phyloP scores from a whole-genome alignment of 2,797 vertebrate species.

The Pipistrellus pygmaeus region DNA sequence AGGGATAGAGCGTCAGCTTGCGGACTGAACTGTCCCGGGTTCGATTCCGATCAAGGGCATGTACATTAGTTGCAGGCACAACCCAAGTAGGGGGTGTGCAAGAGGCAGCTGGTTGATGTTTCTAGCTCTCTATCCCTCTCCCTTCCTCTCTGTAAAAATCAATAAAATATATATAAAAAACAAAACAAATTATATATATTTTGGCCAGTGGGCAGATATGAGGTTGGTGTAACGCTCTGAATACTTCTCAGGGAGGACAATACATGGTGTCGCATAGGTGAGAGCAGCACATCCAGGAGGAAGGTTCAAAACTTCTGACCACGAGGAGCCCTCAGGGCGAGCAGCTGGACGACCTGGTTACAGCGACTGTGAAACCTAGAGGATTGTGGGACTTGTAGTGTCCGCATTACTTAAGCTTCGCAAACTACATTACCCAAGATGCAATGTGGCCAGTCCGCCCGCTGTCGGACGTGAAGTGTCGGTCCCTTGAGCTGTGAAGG shows the following conservation, averaged over 20 bases:
- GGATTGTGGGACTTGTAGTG: slow-evolving; percentile 84
- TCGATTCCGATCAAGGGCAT: too few relatives aligned
- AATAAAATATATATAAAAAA: too few relatives aligned
- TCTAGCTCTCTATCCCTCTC: too few relatives aligned
- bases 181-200: too few relatives aligned
- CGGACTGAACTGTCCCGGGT: too few relatives aligned
- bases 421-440: slow-evolving; percentile 85
- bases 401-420: accelerated
- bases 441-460: not conserved
- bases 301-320: not conserved
- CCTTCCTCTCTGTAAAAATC: too few relatives aligned
- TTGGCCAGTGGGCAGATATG: too few relatives aligned
- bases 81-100: too few relatives aligned
- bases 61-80: too few relatives aligned
- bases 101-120: too few relatives aligned
- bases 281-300: accelerated
- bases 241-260: not conserved
- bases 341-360: accelerated
- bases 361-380: accelerated
- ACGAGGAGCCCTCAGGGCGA: not conserved
- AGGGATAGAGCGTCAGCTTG: too few relatives aligned
- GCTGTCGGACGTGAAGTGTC: not conserved
- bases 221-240: not conserved
- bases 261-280: accelerated
- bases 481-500: not conserved